Base-by-base conservation (phyloP, 2,113 vertebrate genomes). In the Tachuris rubrigastra region DNA sequence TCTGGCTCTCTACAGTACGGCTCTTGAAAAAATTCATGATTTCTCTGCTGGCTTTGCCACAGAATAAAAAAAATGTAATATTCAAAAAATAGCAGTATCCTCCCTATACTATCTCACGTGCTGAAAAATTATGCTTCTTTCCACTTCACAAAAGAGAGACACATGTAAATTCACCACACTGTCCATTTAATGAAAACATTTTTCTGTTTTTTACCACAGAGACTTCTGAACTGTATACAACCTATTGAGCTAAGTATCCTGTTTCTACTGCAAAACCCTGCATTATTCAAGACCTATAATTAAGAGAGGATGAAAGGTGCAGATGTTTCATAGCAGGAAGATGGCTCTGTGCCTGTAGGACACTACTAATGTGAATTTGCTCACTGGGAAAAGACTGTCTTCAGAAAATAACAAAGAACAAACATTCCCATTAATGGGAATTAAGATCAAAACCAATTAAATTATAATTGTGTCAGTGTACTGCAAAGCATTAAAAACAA, bases 381-480 rank as follows among this genome's bases (percentile, higher is more conserved):
- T 50, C 22, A 30, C 2, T 42, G 44, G 25, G 15, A 66, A 49
- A 82, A 39, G 9, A 35, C 4, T 37, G 7, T 39, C 39, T 76
- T 52, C n/a, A 52, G 9, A n/a, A 14, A 76, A 86, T 30, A 76
- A 11, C 56, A 31, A 52, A 83, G 21, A 75, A 76, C 6, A 8
- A 6, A 75, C 67, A 21, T 35, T 63, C 14, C 23, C 44, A n/a
- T 55, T 59, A 79, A 69, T 4, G 15, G 8, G 16, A 78, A 47
- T 16, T 8, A 2, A 55, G 8, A 79, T 8, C 28, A 90, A 67
- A 90, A 59, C 37, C 28, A 87, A 27, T 35, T 60, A 56, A 55
- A 68, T 24, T 1, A 52, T 9, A 50, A 50, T 3, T 3, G 0
- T 14, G n/a, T 23, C 21, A 66, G 5, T 39, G 7, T 62, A 66